Evolutionary conservation across 2,797 vertebrate species (phyloP).

Genomic region (Sebastes oblongus): DNA sequence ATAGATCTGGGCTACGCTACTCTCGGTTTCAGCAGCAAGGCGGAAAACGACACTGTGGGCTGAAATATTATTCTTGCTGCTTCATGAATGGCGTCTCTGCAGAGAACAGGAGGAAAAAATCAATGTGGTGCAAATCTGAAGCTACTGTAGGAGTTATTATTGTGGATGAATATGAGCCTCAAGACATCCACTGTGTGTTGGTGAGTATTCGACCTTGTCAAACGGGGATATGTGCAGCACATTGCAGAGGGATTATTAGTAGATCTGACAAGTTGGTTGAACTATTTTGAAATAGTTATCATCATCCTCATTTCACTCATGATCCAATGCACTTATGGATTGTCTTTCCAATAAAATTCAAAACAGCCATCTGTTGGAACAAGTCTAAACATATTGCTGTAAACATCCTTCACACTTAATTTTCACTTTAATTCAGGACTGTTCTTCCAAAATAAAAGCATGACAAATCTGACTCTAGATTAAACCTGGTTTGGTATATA

Average conservation of each 20-base stretch:
- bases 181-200: neutral
- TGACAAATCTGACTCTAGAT: neutral
- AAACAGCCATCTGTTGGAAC: neutral
- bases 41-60: neutral
- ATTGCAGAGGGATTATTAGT: neutral
- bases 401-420: neutral
- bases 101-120: constrained; percentile 20
- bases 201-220: neutral
- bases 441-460: neutral
- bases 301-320: neutral
- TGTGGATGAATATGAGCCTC: constrained; percentile 52
- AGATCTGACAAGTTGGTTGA: neutral
- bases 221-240: neutral
- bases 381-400: neutral
- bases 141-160: constrained; percentile 23
- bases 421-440: neutral
- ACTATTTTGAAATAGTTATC: neutral
- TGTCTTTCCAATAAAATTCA: neutral
- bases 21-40: constrained; percentile 32
- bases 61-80: constrained; percentile 37
- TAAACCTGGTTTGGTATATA: neutral
- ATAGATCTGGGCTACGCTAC: constrained; percentile 3
- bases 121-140: constrained; percentile 25
- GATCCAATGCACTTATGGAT: neutral
- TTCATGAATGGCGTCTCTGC: constrained; percentile 2